phyloP scores from a whole-genome alignment of 2,888 invertebrate genomes.

The Drosophila picticornis region DNA sequence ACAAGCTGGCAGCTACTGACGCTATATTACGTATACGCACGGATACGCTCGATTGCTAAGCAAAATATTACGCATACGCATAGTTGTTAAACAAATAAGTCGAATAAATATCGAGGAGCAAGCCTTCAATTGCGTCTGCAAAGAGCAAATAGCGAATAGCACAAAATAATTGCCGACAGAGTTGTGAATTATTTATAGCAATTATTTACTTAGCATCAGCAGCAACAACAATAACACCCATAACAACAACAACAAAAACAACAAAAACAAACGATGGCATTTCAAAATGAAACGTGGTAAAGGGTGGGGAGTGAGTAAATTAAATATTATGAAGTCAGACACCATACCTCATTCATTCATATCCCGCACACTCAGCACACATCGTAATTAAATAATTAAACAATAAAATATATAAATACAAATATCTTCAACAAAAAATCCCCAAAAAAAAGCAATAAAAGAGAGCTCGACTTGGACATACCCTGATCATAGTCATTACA shows the following conservation, averaged over 20 bases:
- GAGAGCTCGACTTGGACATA: slow-evolving; percentile 1
- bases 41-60: slow-evolving; percentile 52
- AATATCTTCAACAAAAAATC: slow-evolving; percentile 22
- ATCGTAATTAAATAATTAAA: slow-evolving; percentile 59
- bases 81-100: slow-evolving; percentile 61
- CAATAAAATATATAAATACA: slow-evolving; percentile 18
- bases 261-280: slow-evolving; percentile 21
- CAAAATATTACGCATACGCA: slow-evolving; percentile 80
- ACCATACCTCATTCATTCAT: neutral
- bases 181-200: slow-evolving; percentile 67
- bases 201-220: slow-evolving; percentile 63
- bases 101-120: slow-evolving; percentile 32
- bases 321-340: slow-evolving; percentile 10
- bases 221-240: slow-evolving; percentile 18
- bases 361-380: slow-evolving; percentile 11
- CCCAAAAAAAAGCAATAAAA: slow-evolving; percentile 27
- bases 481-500: neutral
- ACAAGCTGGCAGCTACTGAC: slow-evolving; percentile 6
- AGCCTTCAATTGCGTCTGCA: slow-evolving; percentile 41
- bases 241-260: neutral
- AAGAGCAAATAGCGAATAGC: slow-evolving; percentile 48
- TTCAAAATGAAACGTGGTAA: slow-evolving; percentile 48
- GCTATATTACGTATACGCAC: slow-evolving; percentile 68
- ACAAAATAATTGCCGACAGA: slow-evolving; percentile 52
- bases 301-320: slow-evolving; percentile 5